Evolutionary conservation across 2,113 vertebrate genomes (phyloP).

Genomic region (Puma concolor): DNA sequence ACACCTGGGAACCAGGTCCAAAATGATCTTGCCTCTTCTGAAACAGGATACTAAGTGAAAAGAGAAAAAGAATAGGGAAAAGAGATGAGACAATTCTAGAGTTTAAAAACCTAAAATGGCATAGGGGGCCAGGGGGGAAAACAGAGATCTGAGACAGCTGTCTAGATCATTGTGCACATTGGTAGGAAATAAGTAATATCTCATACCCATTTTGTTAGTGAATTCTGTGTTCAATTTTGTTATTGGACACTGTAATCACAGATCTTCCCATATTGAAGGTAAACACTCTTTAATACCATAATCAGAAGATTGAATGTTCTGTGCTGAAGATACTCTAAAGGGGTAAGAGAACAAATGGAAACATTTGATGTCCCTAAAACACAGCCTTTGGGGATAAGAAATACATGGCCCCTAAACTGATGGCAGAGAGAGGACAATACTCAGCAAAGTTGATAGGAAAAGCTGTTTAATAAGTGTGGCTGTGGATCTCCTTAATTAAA

Average conservation of each 20-base stretch:
- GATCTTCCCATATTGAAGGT: neutral
- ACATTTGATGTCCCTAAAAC: neutral
- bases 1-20: neutral
- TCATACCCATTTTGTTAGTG: neutral
- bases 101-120: neutral
- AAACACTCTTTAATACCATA: neutral
- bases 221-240: neutral
- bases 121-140: neutral
- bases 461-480: neutral
- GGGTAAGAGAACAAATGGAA: neutral
- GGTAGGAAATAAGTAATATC: neutral
- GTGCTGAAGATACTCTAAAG: neutral
- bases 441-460: neutral
- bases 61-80: neutral
- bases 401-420: neutral
- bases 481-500: neutral
- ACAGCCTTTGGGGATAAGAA: neutral
- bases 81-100: neutral
- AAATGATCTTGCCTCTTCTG: neutral
- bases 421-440: neutral
- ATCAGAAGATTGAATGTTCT: neutral
- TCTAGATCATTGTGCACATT: neutral
- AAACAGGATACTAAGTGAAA: neutral
- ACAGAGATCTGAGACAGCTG: neutral
- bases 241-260: neutral